These are phyloP conservation scores for Laupala kohalensis DNA, from an alignment of 1,140 invertebrate species.

Conservation along the genomic window DNA sequence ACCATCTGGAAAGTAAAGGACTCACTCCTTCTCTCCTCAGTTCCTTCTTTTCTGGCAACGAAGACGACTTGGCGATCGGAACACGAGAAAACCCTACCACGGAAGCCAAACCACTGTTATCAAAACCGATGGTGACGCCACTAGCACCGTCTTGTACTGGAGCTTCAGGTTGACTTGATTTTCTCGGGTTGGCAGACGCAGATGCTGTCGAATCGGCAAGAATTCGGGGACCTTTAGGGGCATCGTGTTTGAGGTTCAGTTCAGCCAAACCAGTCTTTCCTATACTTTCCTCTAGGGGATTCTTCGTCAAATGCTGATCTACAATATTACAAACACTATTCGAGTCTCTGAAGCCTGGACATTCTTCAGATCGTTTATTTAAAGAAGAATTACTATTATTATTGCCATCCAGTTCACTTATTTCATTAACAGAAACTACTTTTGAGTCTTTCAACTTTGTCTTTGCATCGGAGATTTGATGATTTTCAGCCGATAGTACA, in stretches of 20 bases:
- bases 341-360: background rate
- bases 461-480: background rate
- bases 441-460: too few species aligned
- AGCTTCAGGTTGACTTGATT: background rate
- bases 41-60: conserved; percentile 13
- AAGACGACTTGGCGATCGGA: conserved; percentile 17
- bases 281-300: background rate
- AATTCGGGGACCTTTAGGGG: background rate
- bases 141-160: conserved; percentile 1
- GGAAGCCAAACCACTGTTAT: conserved; percentile 11
- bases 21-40: background rate
- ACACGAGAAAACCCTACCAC: conserved; percentile 16
- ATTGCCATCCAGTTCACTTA: background rate
- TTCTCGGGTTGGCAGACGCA: background rate
- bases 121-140: conserved; percentile 12
- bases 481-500: background rate
- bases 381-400: background rate
- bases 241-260: background rate
- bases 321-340: background rate
- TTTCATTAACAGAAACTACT: background rate
- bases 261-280: background rate
- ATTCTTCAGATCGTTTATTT: background rate
- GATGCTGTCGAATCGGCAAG: background rate
- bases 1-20: background rate
- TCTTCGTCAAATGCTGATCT: background rate